Evolutionary conservation across 2,888 invertebrate species (phyloP).

Genomic region (Campaea margaritaria): DNA sequence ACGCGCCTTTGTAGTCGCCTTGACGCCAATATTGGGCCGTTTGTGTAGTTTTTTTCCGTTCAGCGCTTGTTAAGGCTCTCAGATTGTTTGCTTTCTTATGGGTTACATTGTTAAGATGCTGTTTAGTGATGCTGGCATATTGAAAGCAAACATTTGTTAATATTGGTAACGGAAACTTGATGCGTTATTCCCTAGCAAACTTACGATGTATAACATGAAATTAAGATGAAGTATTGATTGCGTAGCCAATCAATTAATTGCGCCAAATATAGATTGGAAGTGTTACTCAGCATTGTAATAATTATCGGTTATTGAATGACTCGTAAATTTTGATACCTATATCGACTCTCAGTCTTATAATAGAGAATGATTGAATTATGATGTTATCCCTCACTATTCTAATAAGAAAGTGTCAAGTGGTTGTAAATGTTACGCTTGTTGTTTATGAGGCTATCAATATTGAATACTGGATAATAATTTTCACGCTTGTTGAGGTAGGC

Average conservation of each 20-base stretch:
- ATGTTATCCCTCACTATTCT: too few species aligned
- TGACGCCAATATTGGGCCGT: constrained; percentile 77
- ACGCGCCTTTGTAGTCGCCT: constrained; percentile 71
- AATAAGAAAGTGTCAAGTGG: constrained; percentile 13
- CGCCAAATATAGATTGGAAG: constrained; percentile 26
- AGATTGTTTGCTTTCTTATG: constrained; percentile 62
- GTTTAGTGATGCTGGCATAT: constrained; percentile 46
- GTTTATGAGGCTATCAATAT: not conserved
- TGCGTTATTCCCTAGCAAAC: not conserved
- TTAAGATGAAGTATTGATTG: constrained; percentile 27
- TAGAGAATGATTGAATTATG: too few species aligned
- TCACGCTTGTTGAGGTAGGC: not conserved
- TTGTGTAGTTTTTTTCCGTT: constrained; percentile 59
- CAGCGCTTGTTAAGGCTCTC: constrained; percentile 64
- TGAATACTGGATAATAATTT: not conserved
- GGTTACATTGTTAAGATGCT: constrained; percentile 52
- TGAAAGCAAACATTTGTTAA: constrained; percentile 18
- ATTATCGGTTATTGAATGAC: constrained; percentile 23
- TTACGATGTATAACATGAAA: not conserved
- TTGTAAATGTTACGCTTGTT: constrained; percentile 6
- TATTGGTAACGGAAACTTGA: constrained; percentile 17
- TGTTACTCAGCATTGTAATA: constrained; percentile 16
- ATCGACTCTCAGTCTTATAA: not conserved
- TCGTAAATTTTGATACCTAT: constrained; percentile 4
- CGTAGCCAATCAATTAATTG: constrained; percentile 32